phyloP scores from a whole-genome alignment of 2,113 vertebrate species.

The Ginglymostoma cirratum region DNA sequence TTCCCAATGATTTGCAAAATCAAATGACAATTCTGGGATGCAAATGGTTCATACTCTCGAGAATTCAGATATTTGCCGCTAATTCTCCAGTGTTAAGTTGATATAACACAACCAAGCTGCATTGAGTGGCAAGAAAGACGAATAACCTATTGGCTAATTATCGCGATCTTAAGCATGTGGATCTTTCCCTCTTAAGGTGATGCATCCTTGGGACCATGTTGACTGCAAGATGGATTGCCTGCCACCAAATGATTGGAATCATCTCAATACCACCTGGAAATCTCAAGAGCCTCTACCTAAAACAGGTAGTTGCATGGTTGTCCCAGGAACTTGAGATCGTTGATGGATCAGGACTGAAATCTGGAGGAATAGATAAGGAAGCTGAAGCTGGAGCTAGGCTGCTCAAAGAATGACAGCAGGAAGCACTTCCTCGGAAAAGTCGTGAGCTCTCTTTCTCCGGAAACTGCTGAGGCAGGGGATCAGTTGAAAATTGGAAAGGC shows the following conservation, averaged over 20 bases:
- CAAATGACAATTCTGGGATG: background rate
- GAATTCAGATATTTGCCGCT: background rate
- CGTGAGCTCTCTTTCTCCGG: background rate
- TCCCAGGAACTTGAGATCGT: background rate
- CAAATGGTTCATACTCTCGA: background rate
- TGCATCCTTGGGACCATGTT: background rate
- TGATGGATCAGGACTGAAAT: background rate
- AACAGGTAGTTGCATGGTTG: background rate
- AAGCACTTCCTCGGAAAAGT: background rate
- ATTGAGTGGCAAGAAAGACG: background rate
- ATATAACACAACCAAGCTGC: background rate
- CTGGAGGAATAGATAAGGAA: background rate
- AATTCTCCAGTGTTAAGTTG: background rate
- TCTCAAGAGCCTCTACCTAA: too few species aligned
- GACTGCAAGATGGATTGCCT: background rate
- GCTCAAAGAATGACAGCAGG: background rate
- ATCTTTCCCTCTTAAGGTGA: background rate
- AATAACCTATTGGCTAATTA: background rate
- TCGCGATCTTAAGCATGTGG: background rate
- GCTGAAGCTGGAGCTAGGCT: background rate
- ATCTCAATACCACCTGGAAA: background rate
- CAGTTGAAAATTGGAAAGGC: background rate
- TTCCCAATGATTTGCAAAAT: background rate
- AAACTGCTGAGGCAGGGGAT: background rate
- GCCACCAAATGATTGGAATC: background rate